These are phyloP conservation scores for Drosophila sproati DNA, from an alignment of 1,140 invertebrate species.

Conservation along the genomic window DNA sequence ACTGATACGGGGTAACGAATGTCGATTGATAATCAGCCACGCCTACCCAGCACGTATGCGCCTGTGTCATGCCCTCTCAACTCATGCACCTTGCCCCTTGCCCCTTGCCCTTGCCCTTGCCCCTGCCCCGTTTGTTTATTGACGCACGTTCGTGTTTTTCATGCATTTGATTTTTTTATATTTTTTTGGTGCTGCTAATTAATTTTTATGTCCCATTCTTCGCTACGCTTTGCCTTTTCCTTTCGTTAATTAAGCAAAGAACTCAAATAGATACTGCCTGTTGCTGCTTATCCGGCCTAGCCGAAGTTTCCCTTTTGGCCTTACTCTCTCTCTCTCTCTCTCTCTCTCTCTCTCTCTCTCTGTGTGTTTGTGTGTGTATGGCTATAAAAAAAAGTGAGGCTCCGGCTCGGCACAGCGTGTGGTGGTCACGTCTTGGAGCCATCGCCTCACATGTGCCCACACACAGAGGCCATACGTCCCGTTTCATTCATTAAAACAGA, in stretches of 20 bases:
- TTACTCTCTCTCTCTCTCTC: neutral
- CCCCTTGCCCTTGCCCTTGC: neutral
- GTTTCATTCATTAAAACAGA: constrained; percentile 47
- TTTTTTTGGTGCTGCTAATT: constrained; percentile 63
- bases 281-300: constrained; percentile 48
- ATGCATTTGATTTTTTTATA: constrained; percentile 49
- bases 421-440: constrained; percentile 43
- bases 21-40: constrained; percentile 13
- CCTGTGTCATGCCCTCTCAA: constrained; percentile 18
- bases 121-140: neutral
- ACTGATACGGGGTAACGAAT: neutral
- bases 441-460: constrained; percentile 36
- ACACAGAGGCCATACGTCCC: constrained; percentile 34
- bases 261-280: constrained; percentile 57
- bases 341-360: neutral
- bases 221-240: constrained; percentile 68
- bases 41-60: constrained; percentile 12
- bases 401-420: constrained; percentile 61
- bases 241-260: constrained; percentile 77
- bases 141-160: constrained; percentile 9
- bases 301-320: constrained; percentile 10
- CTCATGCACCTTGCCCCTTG: neutral
- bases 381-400: constrained; percentile 44
- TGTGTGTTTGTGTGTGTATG: constrained; percentile 22
- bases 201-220: constrained; percentile 75